These are phyloP conservation scores for Tridacna gigas DNA, from an alignment of 2,888 invertebrate genomes.

Conservation along the genomic window DNA sequence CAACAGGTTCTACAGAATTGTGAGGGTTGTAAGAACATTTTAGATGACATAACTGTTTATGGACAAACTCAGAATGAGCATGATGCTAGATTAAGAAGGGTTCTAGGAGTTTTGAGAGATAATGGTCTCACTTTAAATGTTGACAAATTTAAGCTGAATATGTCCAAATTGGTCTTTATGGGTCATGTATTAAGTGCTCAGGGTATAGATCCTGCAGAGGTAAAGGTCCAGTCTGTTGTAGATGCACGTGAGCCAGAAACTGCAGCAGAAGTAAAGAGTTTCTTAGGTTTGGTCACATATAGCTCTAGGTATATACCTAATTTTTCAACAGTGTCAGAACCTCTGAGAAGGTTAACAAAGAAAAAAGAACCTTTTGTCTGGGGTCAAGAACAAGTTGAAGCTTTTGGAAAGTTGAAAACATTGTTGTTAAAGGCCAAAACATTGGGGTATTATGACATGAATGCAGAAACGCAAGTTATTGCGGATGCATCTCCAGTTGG, in stretches of 20 bases:
- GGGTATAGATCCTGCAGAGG: slow-evolving; percentile 49
- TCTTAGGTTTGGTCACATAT: slow-evolving; percentile 59
- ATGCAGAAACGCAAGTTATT: slow-evolving; percentile 45
- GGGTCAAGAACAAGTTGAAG: slow-evolving; percentile 16
- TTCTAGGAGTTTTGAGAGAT: slow-evolving; percentile 50
- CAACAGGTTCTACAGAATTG: background rate
- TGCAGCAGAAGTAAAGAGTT: slow-evolving; percentile 46
- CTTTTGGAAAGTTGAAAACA: background rate
- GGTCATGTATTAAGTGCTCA: slow-evolving; percentile 47
- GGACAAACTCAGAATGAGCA: slow-evolving; percentile 53
- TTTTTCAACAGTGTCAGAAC: slow-evolving; percentile 48
- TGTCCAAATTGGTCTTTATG: slow-evolving; percentile 54
- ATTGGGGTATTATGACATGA: slow-evolving; percentile 59
- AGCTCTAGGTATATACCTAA: slow-evolving; percentile 46
- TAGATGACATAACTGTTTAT: slow-evolving; percentile 61
- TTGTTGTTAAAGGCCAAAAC: background rate
- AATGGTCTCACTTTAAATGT: slow-evolving; percentile 58
- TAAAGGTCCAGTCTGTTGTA: slow-evolving; percentile 53
- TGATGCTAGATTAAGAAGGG: slow-evolving; percentile 38
- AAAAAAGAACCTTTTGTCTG: slow-evolving; percentile 32
- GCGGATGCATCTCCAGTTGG: slow-evolving; percentile 69
- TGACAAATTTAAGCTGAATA: slow-evolving; percentile 65
- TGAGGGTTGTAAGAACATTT: background rate
- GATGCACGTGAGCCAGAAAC: slow-evolving; percentile 46
- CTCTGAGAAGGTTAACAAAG: too few relatives aligned